Evolutionary conservation across 2,888 invertebrate species (phyloP).

Genomic region (Eutolmus rufibarbis): DNA sequence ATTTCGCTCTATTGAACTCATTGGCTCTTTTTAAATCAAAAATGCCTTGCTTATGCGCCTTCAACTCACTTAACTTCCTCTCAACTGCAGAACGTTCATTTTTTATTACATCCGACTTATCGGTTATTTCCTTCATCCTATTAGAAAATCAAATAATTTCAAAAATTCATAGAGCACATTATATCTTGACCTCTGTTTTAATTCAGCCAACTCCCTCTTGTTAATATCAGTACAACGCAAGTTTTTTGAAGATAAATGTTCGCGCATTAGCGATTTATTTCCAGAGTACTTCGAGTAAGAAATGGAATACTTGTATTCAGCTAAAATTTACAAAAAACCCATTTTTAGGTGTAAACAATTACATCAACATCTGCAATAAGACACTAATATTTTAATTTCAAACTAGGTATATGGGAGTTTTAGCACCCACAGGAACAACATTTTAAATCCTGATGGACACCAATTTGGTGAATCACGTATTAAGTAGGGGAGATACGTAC

Average conservation of each 20-base stretch:
- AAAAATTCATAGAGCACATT: slow-evolving; percentile 49
- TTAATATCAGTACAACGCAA: slow-evolving; percentile 70
- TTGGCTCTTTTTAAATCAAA: slow-evolving; percentile 55
- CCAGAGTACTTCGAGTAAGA: slow-evolving; percentile 72
- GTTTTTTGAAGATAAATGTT: slow-evolving; percentile 65
- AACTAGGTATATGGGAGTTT: no score
- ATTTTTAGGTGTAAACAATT: neutral
- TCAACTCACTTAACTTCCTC: slow-evolving; percentile 53
- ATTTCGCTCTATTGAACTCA: slow-evolving; percentile 51
- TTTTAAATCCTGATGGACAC: no score
- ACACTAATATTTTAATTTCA: no score
- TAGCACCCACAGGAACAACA: no score
- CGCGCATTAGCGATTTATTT: slow-evolving; percentile 68
- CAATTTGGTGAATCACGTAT: no score
- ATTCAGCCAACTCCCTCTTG: slow-evolving; percentile 60
- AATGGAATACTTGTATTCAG: slow-evolving; percentile 67
- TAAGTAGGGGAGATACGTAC: no score
- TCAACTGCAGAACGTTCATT: slow-evolving; percentile 53
- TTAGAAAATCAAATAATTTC: slow-evolving; percentile 1
- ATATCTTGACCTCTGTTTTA: slow-evolving; percentile 55
- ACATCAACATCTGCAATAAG: no score
- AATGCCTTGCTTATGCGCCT: slow-evolving; percentile 53
- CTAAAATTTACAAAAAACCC: slow-evolving; percentile 58
- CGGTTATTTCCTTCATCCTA: slow-evolving; percentile 50
- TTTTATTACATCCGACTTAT: slow-evolving; percentile 51